These are phyloP conservation scores for Drosophila koepferae DNA, from an alignment of 2,888 invertebrate genomes.

Conservation along the genomic window DNA sequence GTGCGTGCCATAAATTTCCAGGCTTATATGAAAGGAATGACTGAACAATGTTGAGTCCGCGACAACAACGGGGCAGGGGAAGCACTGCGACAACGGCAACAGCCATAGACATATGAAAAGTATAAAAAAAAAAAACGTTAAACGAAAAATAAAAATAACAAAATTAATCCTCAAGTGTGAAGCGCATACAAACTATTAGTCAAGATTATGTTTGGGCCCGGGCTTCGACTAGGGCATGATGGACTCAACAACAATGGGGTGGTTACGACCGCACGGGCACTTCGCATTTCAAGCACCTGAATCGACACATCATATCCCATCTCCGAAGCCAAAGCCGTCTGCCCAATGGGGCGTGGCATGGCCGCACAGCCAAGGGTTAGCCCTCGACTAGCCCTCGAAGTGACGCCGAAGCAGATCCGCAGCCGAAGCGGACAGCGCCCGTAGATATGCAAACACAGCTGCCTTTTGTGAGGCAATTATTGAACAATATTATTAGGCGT, in stretches of 20 bases:
- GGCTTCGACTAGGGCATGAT: slow-evolving; percentile 1
- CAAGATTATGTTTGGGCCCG: slow-evolving; percentile 76
- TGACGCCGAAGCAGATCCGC: slow-evolving; percentile 1
- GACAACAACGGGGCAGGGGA: slow-evolving; percentile 53
- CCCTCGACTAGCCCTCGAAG: slow-evolving; percentile 25
- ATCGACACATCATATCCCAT: slow-evolving; percentile 46
- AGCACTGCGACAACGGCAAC: slow-evolving; percentile 1
- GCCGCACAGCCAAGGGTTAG: slow-evolving; percentile 35
- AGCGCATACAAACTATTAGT: slow-evolving; percentile 82
- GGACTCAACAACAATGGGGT: slow-evolving; percentile 33
- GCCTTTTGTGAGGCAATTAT: slow-evolving; percentile 66
- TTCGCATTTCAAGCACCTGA: slow-evolving; percentile 63
- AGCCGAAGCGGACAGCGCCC: slow-evolving; percentile 9
- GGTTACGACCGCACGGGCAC: slow-evolving; percentile 42
- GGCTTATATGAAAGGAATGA: slow-evolving; percentile 65
- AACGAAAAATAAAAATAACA: slow-evolving; percentile 57
- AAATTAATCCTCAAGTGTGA: slow-evolving; percentile 79
- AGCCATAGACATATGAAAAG: slow-evolving; percentile 17
- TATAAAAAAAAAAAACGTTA: slow-evolving; percentile 19
- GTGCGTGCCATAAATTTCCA: slow-evolving; percentile 83
- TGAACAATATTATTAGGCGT: slow-evolving; percentile 56
- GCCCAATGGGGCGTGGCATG: slow-evolving; percentile 52
- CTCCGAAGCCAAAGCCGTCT: slow-evolving; percentile 5
- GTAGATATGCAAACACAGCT: slow-evolving; percentile 73
- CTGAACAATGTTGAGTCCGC: slow-evolving; percentile 62